A percentile compares a stretch with the other conserved stretches of the same genome.
phyloP scores from a whole-genome alignment of 2,113 vertebrate species.

The Leptobrachium ailaonicum region DNA sequence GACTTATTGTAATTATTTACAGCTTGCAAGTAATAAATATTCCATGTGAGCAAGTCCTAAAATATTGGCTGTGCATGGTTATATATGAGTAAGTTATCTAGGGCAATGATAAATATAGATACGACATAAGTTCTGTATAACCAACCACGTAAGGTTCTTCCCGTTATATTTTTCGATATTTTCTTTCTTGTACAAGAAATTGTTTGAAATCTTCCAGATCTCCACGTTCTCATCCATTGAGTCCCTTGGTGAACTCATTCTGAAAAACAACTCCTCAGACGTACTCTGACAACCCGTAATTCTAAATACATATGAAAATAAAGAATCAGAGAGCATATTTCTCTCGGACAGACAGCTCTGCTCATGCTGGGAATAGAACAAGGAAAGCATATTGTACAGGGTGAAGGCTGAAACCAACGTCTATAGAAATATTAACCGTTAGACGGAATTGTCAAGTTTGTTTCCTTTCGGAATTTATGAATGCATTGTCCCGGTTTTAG shows the following conservation, averaged over 20 bases:
- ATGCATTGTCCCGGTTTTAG: neutral
- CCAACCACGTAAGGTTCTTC: too few species aligned
- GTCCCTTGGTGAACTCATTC: neutral
- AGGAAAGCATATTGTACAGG: conserved; percentile 5
- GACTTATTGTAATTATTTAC: too few species aligned
- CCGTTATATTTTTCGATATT: too few species aligned
- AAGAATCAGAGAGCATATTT: conserved; percentile 1
- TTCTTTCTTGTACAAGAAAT: too few species aligned
- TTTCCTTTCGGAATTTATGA: conserved; percentile 27
- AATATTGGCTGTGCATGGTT: too few species aligned
- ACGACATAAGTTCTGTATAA: too few species aligned
- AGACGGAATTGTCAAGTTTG: conserved; percentile 16
- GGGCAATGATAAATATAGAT: too few species aligned
- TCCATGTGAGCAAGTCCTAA: too few species aligned
- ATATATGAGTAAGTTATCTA: too few species aligned
- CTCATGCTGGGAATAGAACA: conserved; percentile 1
- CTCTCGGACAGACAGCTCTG: neutral
- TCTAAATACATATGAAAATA: neutral
- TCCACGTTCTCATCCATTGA: neutral
- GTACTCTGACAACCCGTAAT: neutral
- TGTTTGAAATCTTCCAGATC: too few species aligned
- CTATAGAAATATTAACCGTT: conserved; percentile 3
- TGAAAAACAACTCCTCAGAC: neutral
- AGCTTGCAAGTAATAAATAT: too few species aligned
- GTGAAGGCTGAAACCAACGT: neutral